Percentiles rank a stretch among this genome's conserved stretches.
Evolutionary conservation across 2,888 invertebrate genomes (phyloP).

Genomic region (Lithodes maja): DNA sequence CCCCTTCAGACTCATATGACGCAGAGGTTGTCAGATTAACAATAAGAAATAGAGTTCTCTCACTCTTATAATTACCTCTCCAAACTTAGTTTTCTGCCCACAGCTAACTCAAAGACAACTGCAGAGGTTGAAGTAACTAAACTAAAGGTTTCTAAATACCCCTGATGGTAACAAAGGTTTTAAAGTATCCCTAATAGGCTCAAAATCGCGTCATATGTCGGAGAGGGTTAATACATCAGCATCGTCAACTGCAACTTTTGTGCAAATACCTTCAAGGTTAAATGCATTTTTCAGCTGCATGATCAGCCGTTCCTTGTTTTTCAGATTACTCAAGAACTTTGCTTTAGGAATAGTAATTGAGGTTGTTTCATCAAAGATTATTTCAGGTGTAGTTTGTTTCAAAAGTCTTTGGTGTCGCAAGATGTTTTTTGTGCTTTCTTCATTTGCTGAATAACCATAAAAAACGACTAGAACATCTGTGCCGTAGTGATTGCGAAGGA

Average conservation of each 20-base stretch:
- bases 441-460: conserved; percentile 68
- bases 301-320: conserved; percentile 39
- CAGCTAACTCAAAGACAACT: too few relatives aligned
- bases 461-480: conserved; percentile 69
- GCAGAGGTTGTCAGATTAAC: too few relatives aligned
- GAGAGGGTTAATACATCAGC: conserved; percentile 74
- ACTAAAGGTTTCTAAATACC: too few relatives aligned
- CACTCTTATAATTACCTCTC: too few relatives aligned
- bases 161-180: too few relatives aligned
- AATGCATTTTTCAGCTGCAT: conserved; percentile 73
- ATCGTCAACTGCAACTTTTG: conserved; percentile 74
- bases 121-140: too few relatives aligned
- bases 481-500: conserved; percentile 14
- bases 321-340: conserved; percentile 37
- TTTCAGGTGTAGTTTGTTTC: conserved; percentile 31
- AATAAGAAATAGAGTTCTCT: too few relatives aligned
- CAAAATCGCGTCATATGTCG: too few relatives aligned
- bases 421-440: conserved; percentile 7
- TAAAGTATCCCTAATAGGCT: too few relatives aligned
- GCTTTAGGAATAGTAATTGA: conserved; percentile 32
- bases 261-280: conserved; percentile 73
- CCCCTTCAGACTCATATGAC: too few relatives aligned
- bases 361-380: conserved; percentile 40
- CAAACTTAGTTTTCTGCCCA: too few relatives aligned
- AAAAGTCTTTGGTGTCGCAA: conserved; percentile 41